Conservation (phyloP, 2,113 vertebrate genomes). For the Ceyx melanurus region DNA sequence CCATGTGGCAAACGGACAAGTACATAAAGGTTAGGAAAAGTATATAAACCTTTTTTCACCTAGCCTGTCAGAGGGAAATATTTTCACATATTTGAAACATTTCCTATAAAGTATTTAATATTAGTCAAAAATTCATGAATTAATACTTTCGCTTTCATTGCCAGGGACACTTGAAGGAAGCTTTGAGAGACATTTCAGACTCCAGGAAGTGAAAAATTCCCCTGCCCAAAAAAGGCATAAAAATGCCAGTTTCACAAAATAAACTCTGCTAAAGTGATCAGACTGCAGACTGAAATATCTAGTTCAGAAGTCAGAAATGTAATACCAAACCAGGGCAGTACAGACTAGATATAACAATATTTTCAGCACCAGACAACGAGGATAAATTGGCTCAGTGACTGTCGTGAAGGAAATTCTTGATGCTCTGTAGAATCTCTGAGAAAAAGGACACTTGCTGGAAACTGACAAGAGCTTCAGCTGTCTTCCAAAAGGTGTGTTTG, state of each 20-base stretch:
- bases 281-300: slow-evolving; percentile 49
- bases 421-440: slow-evolving; percentile 60
- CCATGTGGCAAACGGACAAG: not conserved
- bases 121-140: not conserved
- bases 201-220: slow-evolving; percentile 49
- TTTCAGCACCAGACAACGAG: slow-evolving; percentile 25
- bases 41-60: not conserved
- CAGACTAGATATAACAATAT: slow-evolving; percentile 58
- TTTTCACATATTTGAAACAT: not conserved
- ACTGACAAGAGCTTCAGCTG: not conserved
- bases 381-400: slow-evolving; percentile 5
- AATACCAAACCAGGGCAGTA: slow-evolving; percentile 33
- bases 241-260: slow-evolving; percentile 45
- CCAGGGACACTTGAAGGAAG: not conserved
- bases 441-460: slow-evolving; percentile 44
- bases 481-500: slow-evolving; percentile 59
- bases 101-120: not conserved
- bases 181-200: not conserved
- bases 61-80: not conserved
- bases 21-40: not conserved
- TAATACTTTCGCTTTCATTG: not conserved
- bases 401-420: slow-evolving; percentile 66
- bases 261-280: slow-evolving; percentile 74
- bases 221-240: slow-evolving; percentile 31
- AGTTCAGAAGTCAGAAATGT: slow-evolving; percentile 66